A percentile compares a stretch with the other conserved stretches of the same genome.
phyloP scores from a whole-genome alignment of 2,888 invertebrate species.

The Leptinotarsa juncta region DNA sequence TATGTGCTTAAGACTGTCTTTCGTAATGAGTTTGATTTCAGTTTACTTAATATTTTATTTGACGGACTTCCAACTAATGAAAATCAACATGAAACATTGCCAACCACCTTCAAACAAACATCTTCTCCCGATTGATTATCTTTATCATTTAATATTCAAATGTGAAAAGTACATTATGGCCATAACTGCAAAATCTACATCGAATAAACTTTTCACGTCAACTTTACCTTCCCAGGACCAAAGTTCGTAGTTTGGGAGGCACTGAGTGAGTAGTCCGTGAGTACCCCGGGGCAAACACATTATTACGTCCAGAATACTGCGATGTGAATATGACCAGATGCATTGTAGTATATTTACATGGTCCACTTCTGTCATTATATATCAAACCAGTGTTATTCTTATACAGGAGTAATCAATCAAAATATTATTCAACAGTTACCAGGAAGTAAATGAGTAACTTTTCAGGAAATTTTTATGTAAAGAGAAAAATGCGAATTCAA shows the following conservation, averaged over 20 bases:
- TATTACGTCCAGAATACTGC: neutral
- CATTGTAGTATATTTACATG: neutral
- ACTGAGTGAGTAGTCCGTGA: neutral
- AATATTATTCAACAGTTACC: neutral
- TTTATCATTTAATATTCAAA: too few species aligned
- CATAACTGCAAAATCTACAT: neutral
- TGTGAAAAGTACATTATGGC: too few species aligned
- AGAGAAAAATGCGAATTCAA: too few species aligned
- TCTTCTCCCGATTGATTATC: too few species aligned
- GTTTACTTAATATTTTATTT: too few species aligned
- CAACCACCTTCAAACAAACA: too few species aligned
- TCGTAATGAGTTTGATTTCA: too few species aligned
- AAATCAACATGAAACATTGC: too few species aligned
- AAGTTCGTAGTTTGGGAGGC: neutral
- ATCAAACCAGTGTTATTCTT: neutral
- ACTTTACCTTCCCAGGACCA: neutral
- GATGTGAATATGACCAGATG: conserved; percentile 5
- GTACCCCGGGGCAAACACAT: neutral
- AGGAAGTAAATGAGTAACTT: too few species aligned
- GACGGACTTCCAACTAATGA: too few species aligned
- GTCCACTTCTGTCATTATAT: neutral
- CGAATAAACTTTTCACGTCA: neutral
- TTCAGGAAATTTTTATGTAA: too few species aligned
- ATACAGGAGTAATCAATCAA: neutral
- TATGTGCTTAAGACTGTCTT: too few species aligned